Evolutionary conservation across 1,140 invertebrate species (phyloP).

Genomic region (Lordiphosa clarofinis): DNA sequence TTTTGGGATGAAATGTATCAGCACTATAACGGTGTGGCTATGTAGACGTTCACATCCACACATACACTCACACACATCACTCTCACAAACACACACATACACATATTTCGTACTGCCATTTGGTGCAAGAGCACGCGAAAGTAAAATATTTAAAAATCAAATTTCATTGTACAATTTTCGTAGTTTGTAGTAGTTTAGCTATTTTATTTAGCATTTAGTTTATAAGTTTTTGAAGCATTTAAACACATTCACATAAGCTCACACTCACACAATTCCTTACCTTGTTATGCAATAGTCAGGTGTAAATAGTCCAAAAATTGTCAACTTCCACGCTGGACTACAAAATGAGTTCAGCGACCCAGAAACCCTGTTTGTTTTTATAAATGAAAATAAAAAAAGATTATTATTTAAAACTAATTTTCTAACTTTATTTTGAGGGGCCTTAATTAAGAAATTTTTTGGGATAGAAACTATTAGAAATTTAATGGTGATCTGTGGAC

Average conservation of each 20-base stretch:
- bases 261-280: constrained; percentile 54
- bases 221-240: constrained; percentile 66
- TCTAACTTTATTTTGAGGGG: too few relatives aligned
- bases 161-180: constrained; percentile 69
- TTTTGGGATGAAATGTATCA: constrained; percentile 84
- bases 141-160: constrained; percentile 68
- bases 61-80: constrained; percentile 7
- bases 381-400: constrained; percentile 19
- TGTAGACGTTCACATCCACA: constrained; percentile 34
- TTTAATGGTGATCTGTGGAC: too few relatives aligned
- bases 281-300: constrained; percentile 49
- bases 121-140: constrained; percentile 59
- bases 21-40: constrained; percentile 80
- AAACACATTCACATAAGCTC: constrained; percentile 22
- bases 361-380: constrained; percentile 27
- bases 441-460: too few relatives aligned
- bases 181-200: constrained; percentile 53
- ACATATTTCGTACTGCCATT: constrained; percentile 62
- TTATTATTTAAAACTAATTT: too few relatives aligned
- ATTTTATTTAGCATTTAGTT: constrained; percentile 44
- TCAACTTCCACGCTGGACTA: constrained; percentile 18
- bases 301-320: constrained; percentile 64
- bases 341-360: neutral
- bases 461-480: too few relatives aligned
- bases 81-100: constrained; percentile 19